phyloP scores from a whole-genome alignment of 2,888 invertebrate species.

The Leucoma salicis region DNA sequence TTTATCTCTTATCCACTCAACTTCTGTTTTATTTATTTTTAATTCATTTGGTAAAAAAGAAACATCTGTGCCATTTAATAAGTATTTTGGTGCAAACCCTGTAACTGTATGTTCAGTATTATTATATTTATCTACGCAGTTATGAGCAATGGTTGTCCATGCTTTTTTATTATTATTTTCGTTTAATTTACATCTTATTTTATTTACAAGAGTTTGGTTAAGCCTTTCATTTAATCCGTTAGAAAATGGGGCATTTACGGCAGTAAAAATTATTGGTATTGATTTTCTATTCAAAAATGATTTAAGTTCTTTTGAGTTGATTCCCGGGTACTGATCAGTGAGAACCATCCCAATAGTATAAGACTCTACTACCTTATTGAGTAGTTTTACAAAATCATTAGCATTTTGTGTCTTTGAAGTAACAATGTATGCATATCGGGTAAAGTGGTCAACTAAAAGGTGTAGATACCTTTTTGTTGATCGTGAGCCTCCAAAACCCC shows the following conservation, averaged over 20 bases:
- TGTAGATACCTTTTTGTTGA: neutral
- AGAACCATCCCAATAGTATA: neutral
- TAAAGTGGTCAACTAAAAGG: neutral
- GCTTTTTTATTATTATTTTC: slow-evolving; percentile 4
- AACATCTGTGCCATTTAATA: slow-evolving; percentile 30
- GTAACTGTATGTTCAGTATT: slow-evolving; percentile 10
- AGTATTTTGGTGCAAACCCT: slow-evolving; percentile 30
- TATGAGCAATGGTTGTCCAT: too few relatives aligned
- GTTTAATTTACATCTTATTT: slow-evolving; percentile 3
- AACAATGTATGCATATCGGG: neutral
- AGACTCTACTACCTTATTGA: neutral
- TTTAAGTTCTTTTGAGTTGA: neutral
- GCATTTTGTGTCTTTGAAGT: neutral
- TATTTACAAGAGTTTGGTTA: too few relatives aligned
- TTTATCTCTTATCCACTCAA: slow-evolving; percentile 20
- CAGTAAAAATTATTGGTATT: neutral
- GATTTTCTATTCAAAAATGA: neutral
- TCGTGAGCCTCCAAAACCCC: neutral
- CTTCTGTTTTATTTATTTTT: slow-evolving; percentile 10
- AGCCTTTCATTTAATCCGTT: too few relatives aligned
- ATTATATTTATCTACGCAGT: too few relatives aligned
- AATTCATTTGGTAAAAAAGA: slow-evolving; percentile 27
- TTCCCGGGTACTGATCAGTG: neutral
- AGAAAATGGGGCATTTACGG: neutral
- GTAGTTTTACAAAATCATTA: too few relatives aligned